Conservation (phyloP, 2,113 vertebrate species). For the Pogonocichla stellata region DNA sequence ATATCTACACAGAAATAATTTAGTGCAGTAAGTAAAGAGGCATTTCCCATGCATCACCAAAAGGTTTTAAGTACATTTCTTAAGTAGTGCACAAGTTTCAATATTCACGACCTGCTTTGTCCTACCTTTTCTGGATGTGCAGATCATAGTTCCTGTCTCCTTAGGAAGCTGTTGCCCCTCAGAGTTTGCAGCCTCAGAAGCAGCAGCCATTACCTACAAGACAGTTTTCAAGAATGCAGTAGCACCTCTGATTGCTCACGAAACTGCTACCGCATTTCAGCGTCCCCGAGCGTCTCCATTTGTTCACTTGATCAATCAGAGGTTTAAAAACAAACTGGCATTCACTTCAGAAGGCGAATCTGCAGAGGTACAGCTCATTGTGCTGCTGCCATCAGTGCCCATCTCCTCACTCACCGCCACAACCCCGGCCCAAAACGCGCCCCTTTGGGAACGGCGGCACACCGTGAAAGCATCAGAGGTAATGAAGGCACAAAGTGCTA, state of each 20-base stretch:
- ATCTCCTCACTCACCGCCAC: accelerated
- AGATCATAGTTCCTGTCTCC: neutral
- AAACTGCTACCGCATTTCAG: neutral
- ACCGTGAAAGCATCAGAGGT: neutral
- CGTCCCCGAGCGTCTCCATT: neutral
- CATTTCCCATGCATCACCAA: neutral
- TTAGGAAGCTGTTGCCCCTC: neutral
- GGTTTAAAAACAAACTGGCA: neutral
- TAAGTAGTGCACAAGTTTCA: neutral
- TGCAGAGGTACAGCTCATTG: neutral
- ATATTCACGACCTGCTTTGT: neutral
- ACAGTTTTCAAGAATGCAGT: neutral
- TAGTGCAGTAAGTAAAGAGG: neutral
- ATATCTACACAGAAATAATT: neutral
- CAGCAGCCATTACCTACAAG: conserved; percentile 43
- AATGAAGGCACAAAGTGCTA: accelerated
- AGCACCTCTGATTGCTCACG: neutral
- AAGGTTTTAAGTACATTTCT: neutral
- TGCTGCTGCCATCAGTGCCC: neutral
- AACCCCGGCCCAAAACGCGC: accelerated
- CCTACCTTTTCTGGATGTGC: conserved; percentile 28
- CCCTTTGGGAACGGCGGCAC: neutral
- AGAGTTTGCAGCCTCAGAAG: neutral
- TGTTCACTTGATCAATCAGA: neutral
- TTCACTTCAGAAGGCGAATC: neutral